Base-by-base conservation (phyloP, 1,140 invertebrate genomes). In the Drosophila dunni region DNA sequence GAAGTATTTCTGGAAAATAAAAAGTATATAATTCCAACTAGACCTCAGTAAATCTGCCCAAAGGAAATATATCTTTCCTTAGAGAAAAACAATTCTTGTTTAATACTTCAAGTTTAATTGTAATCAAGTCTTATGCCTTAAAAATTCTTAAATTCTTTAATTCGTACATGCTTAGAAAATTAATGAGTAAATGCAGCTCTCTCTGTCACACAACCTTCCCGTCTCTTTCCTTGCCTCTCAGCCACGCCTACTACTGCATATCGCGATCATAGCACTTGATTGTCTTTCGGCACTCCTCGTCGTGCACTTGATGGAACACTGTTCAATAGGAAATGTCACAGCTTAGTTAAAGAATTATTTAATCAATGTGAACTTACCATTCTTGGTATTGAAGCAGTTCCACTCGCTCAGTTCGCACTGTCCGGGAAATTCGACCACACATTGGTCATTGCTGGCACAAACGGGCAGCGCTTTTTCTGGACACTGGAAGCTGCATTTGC, bases 381-480 rank as follows among this genome's bases (percentile, higher is more conserved):
- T 90, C 50, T 84, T 89, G 75, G 85, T 81, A 50, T 90, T 90
- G 45, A 90, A 90, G 50, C 85, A 90, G n/a, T 90, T 90, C 81
- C 86, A 90, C 48, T 85, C 63, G 42, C 67, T 81, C 9, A 90
- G 69, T 51, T 90, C 79, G 20, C 90, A 91, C n/a, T 90, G 86
- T 51, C 88, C 91, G 9, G 78, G 58, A 50, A 91, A 91, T 10
- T 83, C 80, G 53, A 86, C 81, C 8, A 85, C 61, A 15, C 90
- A 91, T n/a, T 85, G 67, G 48, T 75, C 83, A 50, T 90, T 91
- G 33, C 68, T 69, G 57, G 90, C 90, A 9, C 90, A 91, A 44
- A 91, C 66, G 20, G 77, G 74, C 15, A 90, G 38, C 7, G 86
- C 61, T 17, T 71, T 15, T 0, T 58, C 44, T 5, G 85, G 81